These are phyloP conservation scores for Girardinus metallicus DNA, from an alignment of 2,797 vertebrate genomes.

Conservation along the genomic window DNA sequence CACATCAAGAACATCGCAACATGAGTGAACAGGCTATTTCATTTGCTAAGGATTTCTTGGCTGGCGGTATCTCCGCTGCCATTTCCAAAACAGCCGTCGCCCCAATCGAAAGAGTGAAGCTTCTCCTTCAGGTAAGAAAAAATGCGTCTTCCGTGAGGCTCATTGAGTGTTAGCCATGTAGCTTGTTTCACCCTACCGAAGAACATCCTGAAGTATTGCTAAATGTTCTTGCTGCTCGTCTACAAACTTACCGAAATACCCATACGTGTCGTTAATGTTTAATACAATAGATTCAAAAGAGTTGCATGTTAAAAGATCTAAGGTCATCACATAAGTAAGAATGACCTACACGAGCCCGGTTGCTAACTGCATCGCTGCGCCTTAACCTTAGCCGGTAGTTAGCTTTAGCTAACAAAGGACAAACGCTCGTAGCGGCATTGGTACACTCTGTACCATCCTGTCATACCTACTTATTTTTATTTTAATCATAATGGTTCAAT, in stretches of 20 bases:
- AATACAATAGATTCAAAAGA: fast-evolving
- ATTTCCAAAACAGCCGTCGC: slow-evolving; percentile 83
- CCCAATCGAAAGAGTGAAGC: slow-evolving; percentile 82
- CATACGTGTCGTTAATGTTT: fast-evolving
- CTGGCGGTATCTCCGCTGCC: slow-evolving; percentile 79
- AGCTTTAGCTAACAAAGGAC: slow-evolving; percentile 76
- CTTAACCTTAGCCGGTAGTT: slow-evolving; percentile 72
- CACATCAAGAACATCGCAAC: slow-evolving; percentile 54
- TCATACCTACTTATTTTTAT: fast-evolving
- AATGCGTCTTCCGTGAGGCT: slow-evolving; percentile 37
- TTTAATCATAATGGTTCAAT: too few species aligned
- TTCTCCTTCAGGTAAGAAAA: slow-evolving; percentile 78
- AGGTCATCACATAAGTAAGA: slow-evolving; percentile 62
- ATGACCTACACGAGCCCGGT: slow-evolving; percentile 76
- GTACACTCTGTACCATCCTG: slow-evolving; percentile 52
- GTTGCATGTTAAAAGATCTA: background rate
- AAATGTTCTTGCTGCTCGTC: too few species aligned
- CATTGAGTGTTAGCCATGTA: slow-evolving; percentile 45
- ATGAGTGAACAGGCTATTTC: slow-evolving; percentile 75
- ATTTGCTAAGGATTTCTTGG: slow-evolving; percentile 82
- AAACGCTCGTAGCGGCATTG: slow-evolving; percentile 41
- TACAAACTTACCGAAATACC: fast-evolving
- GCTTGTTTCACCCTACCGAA: slow-evolving; percentile 15
- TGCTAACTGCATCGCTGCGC: slow-evolving; percentile 56
- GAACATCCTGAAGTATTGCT: too few species aligned